Evolutionary conservation across 2,113 vertebrate species (phyloP).

Genomic region (Poeciliopsis turrubarensis): DNA sequence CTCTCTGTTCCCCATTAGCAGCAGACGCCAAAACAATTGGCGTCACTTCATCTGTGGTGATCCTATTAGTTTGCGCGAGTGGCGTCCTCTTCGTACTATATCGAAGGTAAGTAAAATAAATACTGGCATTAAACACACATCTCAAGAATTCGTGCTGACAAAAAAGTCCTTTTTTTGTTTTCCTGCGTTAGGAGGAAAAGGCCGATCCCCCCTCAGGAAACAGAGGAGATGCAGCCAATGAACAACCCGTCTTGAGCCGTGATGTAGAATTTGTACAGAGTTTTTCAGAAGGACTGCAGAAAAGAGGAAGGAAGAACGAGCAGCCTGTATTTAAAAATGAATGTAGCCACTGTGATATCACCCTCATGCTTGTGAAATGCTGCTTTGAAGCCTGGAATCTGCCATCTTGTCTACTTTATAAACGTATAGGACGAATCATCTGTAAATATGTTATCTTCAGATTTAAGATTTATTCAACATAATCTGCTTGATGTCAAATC

Average conservation of each 20-base stretch:
- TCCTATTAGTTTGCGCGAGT: neutral
- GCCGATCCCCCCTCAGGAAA: fast-evolving
- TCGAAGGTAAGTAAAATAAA: neutral
- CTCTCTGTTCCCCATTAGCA: neutral
- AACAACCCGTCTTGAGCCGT: neutral
- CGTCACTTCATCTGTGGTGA: neutral
- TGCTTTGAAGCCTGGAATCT: neutral
- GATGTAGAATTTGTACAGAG: neutral
- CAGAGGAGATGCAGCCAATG: neutral
- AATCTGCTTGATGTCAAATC: neutral
- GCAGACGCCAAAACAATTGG: neutral
- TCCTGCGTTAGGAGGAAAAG: neutral
- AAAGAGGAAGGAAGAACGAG: neutral
- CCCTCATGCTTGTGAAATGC: neutral
- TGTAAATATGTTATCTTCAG: neutral
- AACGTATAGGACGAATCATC: neutral
- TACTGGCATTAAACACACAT: neutral
- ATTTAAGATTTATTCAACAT: neutral
- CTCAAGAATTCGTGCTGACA: neutral
- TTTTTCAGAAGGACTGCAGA: neutral
- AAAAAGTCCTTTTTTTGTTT: neutral
- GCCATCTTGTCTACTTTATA: neutral
- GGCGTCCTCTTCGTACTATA: neutral
- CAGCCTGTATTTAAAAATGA: neutral
- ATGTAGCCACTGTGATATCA: neutral